phyloP scores from a whole-genome alignment of 2,113 vertebrate genomes.

The Cygnus atratus region DNA sequence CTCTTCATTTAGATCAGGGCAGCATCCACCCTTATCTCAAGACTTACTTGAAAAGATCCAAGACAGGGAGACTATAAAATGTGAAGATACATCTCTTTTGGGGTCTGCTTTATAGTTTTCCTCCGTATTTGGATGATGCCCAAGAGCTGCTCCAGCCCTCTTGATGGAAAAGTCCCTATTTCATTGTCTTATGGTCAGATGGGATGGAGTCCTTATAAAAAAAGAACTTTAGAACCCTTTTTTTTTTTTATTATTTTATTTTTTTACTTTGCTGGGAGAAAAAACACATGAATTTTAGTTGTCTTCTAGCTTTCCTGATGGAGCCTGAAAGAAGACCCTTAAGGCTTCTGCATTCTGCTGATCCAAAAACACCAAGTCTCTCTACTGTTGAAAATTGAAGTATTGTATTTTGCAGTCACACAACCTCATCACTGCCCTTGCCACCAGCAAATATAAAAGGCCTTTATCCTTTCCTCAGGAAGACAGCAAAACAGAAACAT shows the following conservation, averaged over 20 bases:
- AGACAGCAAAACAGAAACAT: background rate
- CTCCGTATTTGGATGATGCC: background rate
- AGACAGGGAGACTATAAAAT: background rate
- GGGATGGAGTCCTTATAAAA: background rate
- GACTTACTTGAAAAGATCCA: constrained; percentile 33
- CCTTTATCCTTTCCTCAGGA: constrained; percentile 14
- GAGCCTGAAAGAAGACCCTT: background rate
- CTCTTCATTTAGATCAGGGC: background rate
- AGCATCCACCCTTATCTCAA: background rate
- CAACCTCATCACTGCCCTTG: background rate
- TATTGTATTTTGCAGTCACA: background rate
- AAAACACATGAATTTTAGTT: background rate
- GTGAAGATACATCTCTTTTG: background rate
- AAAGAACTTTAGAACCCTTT: background rate
- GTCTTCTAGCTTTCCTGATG: background rate
- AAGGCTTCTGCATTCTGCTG: background rate
- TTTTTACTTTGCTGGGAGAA: background rate
- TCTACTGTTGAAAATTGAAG: background rate
- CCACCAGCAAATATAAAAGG: background rate
- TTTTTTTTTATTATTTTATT: background rate
- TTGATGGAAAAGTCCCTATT: background rate
- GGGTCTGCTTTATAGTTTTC: background rate
- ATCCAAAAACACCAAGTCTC: background rate
- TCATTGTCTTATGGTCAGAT: background rate
- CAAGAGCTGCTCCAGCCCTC: background rate